Evolutionary conservation across 92 coral and sea anemone species (phyloP).

Genomic region (Umimayanthus chanpuru): DNA sequence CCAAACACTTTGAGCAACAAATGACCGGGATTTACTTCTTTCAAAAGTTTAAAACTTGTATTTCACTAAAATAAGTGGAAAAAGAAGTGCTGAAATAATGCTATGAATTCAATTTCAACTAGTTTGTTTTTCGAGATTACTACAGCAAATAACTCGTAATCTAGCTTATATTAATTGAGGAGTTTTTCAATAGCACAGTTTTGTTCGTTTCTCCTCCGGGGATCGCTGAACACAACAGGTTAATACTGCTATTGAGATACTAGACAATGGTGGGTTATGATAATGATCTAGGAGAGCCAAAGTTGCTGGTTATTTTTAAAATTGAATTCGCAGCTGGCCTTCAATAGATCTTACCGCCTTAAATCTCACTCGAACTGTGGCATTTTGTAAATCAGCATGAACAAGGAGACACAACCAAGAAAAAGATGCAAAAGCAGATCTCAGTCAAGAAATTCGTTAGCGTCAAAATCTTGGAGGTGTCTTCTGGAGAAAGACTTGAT

Average conservation of each 20-base stretch:
- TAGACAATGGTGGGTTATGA: neutral
- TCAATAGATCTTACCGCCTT: neutral
- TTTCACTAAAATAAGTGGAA: too few species aligned
- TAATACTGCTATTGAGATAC: neutral
- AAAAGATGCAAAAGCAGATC: neutral
- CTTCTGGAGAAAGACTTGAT: constrained; percentile 64
- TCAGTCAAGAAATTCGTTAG: neutral
- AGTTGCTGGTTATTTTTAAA: neutral
- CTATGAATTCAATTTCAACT: too few species aligned
- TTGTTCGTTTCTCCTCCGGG: neutral
- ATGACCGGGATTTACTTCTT: too few species aligned
- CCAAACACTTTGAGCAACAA: too few species aligned
- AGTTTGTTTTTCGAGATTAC: neutral
- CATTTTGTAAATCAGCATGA: neutral
- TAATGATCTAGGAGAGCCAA: neutral
- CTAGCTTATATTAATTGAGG: neutral
- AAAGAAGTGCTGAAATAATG: too few species aligned
- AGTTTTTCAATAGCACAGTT: neutral
- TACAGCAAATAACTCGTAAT: neutral
- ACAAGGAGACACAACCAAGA: neutral
- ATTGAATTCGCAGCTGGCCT: neutral
- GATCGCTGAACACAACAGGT: neutral
- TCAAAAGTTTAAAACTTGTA: too few species aligned
- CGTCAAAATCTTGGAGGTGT: constrained; percentile 34
- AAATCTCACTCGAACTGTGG: neutral